Conservation (phyloP, 2,888 invertebrate species). For the Ptychoptera albimana region DNA sequence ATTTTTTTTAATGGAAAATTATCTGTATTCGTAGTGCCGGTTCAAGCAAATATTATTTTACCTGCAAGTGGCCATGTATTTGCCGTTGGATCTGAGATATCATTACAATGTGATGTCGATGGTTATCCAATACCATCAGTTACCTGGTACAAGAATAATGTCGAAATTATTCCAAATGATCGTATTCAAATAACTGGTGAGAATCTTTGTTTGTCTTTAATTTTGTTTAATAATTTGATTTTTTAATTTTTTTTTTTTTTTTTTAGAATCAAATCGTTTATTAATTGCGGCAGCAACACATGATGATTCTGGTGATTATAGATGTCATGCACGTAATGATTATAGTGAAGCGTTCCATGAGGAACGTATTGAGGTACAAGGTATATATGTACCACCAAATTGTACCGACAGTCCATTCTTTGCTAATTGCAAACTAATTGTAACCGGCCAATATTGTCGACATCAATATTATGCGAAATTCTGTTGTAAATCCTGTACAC, state of each 20-base stretch:
- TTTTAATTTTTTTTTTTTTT: conserved; percentile 9
- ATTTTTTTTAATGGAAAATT: background rate
- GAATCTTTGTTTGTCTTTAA: conserved; percentile 7
- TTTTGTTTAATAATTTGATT: background rate
- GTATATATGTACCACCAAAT: conserved; percentile 56
- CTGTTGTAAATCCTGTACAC: conserved; percentile 86
- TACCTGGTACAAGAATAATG: conserved; percentile 66
- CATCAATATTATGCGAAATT: conserved; percentile 84
- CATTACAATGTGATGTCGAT: conserved; percentile 56
- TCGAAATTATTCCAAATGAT: conserved; percentile 35
- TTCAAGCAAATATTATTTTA: conserved; percentile 42
- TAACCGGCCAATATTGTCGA: conserved; percentile 66
- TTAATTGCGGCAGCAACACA: conserved; percentile 44
- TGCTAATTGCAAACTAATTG: conserved; percentile 80
- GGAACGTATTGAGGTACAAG: conserved; percentile 55
- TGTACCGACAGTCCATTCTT: conserved; percentile 80
- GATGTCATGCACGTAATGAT: conserved; percentile 66
- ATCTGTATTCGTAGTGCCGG: conserved; percentile 37
- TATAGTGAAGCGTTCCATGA: conserved; percentile 48
- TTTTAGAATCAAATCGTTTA: conserved; percentile 49
- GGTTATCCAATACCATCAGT: conserved; percentile 64
- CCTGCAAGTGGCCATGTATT: conserved; percentile 32
- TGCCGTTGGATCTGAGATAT: conserved; percentile 49
- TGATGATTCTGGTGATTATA: conserved; percentile 65
- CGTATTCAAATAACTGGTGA: conserved; percentile 50